Evolutionary conservation across 2,113 vertebrate species (phyloP), one percentile per base, ranked within the genome.

Genomic region (Gymnocephalus cernua): DNA sequence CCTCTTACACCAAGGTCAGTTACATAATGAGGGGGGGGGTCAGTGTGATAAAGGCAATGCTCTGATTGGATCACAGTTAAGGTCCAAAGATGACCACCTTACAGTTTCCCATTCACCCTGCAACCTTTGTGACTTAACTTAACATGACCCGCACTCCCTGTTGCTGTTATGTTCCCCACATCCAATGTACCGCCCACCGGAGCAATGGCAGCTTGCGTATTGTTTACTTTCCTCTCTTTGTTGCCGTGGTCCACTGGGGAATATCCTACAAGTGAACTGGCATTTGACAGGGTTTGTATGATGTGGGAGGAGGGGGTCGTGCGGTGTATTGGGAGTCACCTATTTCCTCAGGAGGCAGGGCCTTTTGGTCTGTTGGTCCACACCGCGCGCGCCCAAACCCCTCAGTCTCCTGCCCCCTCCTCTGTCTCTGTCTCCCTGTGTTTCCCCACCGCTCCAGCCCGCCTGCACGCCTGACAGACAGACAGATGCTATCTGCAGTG

Each of bases 401-500:
- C 79, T 79, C 71, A 51, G 50, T 16, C 74, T 65, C 63, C 66
- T 35, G 8, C 84, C 87, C 72, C 79, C 65, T 72, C 84, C 68
- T 58, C 88, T 41, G 41, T 58, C 85, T 76, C 74, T 44, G 62
- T 75, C 91, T 87, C 77, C 80, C 68, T 76, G 87, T 80, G 86
- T 89, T 88, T 80, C 86, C 86, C 81, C 79, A 38, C 77, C 44
- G 83, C 89, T 87, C 84, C 84, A 79, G 91, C 89, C 92, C 90
- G 88, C 93, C 94, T 94, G 89, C 90, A 87, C 82, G 92, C 89
- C 93, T 93, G 93, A 94, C 93, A 95, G 93, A 95, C 95, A 95
- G 91, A 93, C 93, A 95, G 96, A 96, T 96, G 95, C 74, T 91
- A 97, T 98, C 96, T 86, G 86, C 89, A 77, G 87, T 94, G 96